These are phyloP conservation scores for Cataglyphis cursor DNA, from an alignment of 2,888 invertebrate genomes.

Conservation along the genomic window DNA sequence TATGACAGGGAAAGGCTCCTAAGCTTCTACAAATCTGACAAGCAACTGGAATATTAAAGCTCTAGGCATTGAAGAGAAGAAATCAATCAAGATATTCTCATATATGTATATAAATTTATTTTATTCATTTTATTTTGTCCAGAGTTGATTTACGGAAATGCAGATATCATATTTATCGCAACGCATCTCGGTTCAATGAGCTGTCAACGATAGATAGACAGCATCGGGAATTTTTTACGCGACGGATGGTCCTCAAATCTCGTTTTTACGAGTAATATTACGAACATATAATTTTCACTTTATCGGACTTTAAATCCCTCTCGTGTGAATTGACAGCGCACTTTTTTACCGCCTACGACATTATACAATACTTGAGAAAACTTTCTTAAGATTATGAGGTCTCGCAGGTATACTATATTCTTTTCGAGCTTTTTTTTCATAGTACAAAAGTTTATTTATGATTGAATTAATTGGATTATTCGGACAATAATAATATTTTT, in stretches of 20 bases:
- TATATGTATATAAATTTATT: neutral
- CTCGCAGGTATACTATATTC: neutral
- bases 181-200: neutral
- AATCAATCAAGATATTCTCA: neutral
- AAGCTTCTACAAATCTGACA: neutral
- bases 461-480: neutral
- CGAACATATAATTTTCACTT: conserved; percentile 33
- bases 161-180: neutral
- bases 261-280: neutral
- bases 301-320: conserved; percentile 26
- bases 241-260: neutral
- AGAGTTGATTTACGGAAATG: neutral
- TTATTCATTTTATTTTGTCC: neutral
- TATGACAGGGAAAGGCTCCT: neutral
- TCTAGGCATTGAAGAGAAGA: neutral
- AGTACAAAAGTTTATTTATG: neutral
- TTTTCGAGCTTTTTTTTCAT: conserved; percentile 8
- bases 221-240: neutral
- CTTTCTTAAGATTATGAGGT: conserved; percentile 53
- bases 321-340: conserved; percentile 2
- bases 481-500: neutral
- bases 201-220: too few species aligned
- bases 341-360: conserved; percentile 31
- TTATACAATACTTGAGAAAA: conserved; percentile 56
- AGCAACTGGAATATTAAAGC: neutral